These are phyloP conservation scores for Triplophysa tibetana DNA, from an alignment of 2,113 vertebrate species.

Conservation along the genomic window DNA sequence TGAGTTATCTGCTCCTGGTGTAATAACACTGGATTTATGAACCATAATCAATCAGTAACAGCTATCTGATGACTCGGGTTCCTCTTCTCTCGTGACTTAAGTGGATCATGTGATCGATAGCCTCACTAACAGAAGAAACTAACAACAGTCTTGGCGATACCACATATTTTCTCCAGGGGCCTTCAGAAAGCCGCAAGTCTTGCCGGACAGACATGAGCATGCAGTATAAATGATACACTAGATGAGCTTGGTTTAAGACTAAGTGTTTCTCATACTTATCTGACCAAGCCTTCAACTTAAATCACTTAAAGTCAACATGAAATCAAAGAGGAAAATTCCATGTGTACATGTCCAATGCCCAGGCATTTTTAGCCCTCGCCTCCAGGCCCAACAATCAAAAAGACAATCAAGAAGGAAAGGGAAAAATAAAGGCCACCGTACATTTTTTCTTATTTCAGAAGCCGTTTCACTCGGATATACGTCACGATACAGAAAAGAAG, in stretches of 20 bases:
- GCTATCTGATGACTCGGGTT: slow-evolving; percentile 26
- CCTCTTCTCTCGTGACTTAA: slow-evolving; percentile 26
- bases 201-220: background rate
- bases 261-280: background rate
- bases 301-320: background rate
- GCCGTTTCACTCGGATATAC: no score
- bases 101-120: slow-evolving; percentile 41
- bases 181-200: background rate
- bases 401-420: no score
- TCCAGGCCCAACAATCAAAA: no score
- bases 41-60: slow-evolving; percentile 39
- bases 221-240: background rate
- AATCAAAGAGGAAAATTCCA: no score
- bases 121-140: slow-evolving; percentile 26
- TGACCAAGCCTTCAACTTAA: background rate
- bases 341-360: no score
- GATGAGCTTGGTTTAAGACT: background rate
- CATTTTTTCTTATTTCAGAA: no score
- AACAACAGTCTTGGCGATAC: slow-evolving; percentile 19
- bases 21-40: slow-evolving; percentile 50
- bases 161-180: slow-evolving; percentile 2
- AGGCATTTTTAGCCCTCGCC: no score
- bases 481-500: no score
- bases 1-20: slow-evolving; percentile 35
- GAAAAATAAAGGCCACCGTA: no score